Conservation (phyloP, 1,140 invertebrate genomes). For the Drosophila punjabiensis region DNA sequence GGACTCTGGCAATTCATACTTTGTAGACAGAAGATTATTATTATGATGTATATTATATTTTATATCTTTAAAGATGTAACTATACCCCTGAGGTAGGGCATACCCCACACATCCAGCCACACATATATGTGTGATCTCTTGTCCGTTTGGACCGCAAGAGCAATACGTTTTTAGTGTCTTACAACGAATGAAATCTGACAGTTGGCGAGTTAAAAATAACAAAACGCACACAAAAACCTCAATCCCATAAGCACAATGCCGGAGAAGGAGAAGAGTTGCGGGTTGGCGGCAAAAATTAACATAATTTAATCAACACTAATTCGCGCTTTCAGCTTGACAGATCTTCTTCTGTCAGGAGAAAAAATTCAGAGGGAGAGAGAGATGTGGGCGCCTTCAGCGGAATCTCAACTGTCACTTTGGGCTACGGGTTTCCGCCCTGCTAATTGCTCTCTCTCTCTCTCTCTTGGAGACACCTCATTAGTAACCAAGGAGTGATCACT, state of each 20-base stretch:
- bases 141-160: constrained; percentile 57
- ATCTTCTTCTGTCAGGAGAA: constrained; percentile 3
- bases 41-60: not conserved
- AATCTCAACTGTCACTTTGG: constrained; percentile 23
- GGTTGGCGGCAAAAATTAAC: constrained; percentile 58
- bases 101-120: constrained; percentile 23
- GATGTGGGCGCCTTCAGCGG: constrained; percentile 57
- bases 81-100: not conserved
- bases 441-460: constrained; percentile 60
- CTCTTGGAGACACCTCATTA: constrained; percentile 46
- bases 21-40: not conserved
- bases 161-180: constrained; percentile 80
- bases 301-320: constrained; percentile 82
- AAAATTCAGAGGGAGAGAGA: not conserved
- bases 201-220: constrained; percentile 75
- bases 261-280: constrained; percentile 16
- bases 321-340: constrained; percentile 70
- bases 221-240: constrained; percentile 49
- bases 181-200: constrained; percentile 81
- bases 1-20: not conserved
- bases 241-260: constrained; percentile 39
- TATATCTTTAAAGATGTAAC: not conserved
- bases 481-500: constrained; percentile 39
- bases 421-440: constrained; percentile 56
- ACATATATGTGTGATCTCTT: constrained; percentile 50